Evolutionary conservation across 2,113 vertebrate species (phyloP).

Genomic region (Piaya cayana): DNA sequence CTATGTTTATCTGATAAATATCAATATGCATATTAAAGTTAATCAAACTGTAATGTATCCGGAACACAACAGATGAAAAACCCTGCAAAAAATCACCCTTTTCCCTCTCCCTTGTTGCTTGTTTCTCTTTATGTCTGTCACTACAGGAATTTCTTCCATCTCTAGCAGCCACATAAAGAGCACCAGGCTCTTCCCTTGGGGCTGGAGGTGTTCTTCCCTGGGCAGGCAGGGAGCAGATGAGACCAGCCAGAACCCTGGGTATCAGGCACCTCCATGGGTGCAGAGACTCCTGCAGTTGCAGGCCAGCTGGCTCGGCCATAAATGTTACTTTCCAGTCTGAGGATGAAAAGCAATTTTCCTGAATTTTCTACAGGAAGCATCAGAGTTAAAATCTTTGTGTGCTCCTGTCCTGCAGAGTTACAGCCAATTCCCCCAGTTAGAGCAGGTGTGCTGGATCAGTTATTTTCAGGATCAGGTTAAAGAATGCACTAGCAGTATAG

Average conservation of each 20-base stretch:
- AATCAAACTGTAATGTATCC: not conserved
- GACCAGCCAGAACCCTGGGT: rapidly evolving
- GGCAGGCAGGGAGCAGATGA: not conserved
- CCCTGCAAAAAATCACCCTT: not conserved
- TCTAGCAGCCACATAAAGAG: rapidly evolving
- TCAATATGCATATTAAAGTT: not conserved
- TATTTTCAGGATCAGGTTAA: not conserved
- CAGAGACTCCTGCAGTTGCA: not conserved
- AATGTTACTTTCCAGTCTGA: not conserved
- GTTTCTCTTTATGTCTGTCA: not conserved
- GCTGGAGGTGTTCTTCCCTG: rapidly evolving
- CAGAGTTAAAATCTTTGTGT: not conserved
- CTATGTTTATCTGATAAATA: not conserved
- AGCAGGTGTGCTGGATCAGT: not conserved
- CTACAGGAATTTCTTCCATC: not conserved
- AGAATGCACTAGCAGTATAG: not conserved
- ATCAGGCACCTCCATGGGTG: too few relatives aligned
- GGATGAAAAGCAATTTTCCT: not conserved
- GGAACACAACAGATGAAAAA: not conserved
- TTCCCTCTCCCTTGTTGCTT: not conserved
- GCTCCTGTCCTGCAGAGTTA: not conserved
- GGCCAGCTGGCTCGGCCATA: not conserved
- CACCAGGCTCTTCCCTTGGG: rapidly evolving
- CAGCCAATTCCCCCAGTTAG: not conserved
- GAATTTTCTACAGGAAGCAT: not conserved